These are phyloP conservation scores for Altica lythri DNA, from an alignment of 2,888 invertebrate species.

Conservation along the genomic window DNA sequence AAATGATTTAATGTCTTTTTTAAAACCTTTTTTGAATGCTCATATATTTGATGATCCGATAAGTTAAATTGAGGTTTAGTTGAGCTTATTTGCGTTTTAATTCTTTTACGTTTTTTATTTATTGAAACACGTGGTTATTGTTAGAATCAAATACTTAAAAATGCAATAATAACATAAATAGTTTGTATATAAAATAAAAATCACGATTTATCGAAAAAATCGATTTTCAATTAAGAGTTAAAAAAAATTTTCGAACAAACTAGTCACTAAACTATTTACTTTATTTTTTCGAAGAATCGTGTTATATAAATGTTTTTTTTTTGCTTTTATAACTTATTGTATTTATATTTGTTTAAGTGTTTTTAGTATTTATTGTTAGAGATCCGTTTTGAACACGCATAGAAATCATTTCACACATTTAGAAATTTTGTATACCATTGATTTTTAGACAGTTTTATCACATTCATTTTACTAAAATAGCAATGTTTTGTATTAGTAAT, in stretches of 20 bases:
- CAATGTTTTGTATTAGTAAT: not conserved
- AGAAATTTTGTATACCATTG: not conserved
- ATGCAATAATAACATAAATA: conserved; percentile 17
- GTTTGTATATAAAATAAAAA: conserved; percentile 15
- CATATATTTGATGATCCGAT: not conserved
- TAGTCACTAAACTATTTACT: conserved; percentile 24
- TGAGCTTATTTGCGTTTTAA: conserved; percentile 11
- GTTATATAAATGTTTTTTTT: conserved; percentile 17
- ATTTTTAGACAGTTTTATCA: not conserved
- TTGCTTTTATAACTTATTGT: conserved; percentile 27
- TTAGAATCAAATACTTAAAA: conserved; percentile 6
- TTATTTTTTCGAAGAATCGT: conserved; percentile 20
- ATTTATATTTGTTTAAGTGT: conserved; percentile 24
- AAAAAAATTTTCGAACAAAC: conserved; percentile 11
- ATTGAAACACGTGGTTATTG: conserved; percentile 11
- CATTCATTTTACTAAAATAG: not conserved
- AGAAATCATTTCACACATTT: not conserved
- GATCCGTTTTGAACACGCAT: conserved; percentile 5
- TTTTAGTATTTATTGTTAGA: conserved; percentile 16
- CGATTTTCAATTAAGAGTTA: too few relatives aligned
- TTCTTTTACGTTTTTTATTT: conserved; percentile 10
- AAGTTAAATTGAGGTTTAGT: conserved; percentile 48
- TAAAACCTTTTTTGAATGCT: not conserved
- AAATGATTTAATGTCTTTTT: not conserved
- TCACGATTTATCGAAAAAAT: conserved; percentile 20